phyloP scores from a whole-genome alignment of 2,888 invertebrate species.

The Empis livida region DNA sequence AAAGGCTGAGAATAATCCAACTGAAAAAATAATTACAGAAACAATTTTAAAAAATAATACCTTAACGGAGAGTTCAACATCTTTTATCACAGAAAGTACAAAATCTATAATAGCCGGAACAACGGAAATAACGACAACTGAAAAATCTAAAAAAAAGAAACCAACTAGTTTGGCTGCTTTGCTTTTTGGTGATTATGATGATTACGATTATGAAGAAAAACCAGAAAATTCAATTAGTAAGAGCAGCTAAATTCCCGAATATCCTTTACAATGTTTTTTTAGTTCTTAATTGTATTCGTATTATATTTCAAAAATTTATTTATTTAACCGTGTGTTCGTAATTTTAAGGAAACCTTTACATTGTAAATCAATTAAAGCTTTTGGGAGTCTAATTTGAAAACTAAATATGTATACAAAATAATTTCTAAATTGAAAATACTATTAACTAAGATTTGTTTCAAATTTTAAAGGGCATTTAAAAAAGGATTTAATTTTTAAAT shows the following conservation, averaged over 20 bases:
- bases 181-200: conserved; percentile 31
- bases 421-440: too few relatives aligned
- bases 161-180: conserved; percentile 30
- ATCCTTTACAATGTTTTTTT: conserved; percentile 1
- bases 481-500: conserved; percentile 7
- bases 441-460: too few relatives aligned
- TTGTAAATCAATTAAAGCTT: conserved; percentile 18
- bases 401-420: too few relatives aligned
- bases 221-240: conserved; percentile 15
- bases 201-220: conserved; percentile 19
- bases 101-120: conserved; percentile 4
- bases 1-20: too few relatives aligned
- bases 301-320: neutral
- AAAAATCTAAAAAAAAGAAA: conserved; percentile 21
- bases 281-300: conserved; percentile 4
- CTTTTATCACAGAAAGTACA: neutral
- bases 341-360: neutral
- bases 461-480: neutral
- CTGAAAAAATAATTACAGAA: too few relatives aligned
- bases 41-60: too few relatives aligned
- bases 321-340: too few relatives aligned
- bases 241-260: neutral
- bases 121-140: conserved; percentile 1
- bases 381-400: conserved; percentile 36
- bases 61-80: neutral